These are phyloP conservation scores for Pycnomerus fuliginosus DNA, from an alignment of 2,888 invertebrate species.

Conservation along the genomic window DNA sequence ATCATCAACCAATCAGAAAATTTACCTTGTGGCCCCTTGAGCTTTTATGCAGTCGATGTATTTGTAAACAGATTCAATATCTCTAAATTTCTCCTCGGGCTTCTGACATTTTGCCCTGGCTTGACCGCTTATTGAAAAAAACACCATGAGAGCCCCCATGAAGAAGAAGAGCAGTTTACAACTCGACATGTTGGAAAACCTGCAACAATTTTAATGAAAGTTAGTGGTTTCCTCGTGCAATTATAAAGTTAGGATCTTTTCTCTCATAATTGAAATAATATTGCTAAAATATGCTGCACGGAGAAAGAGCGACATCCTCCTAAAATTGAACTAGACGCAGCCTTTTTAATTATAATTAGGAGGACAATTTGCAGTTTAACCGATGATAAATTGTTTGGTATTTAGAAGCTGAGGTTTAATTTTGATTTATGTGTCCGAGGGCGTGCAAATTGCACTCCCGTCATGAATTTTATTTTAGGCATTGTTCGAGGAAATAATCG, in stretches of 20 bases:
- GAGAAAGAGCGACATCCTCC: no score
- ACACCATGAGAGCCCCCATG: slow-evolving; percentile 4
- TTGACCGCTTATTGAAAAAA: slow-evolving; percentile 2
- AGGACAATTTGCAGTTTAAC: slow-evolving; percentile 14
- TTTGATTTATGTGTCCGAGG: slow-evolving; percentile 19
- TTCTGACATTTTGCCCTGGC: slow-evolving; percentile 4
- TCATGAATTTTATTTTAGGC: no score
- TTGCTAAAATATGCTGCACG: neutral
- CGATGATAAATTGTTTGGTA: slow-evolving; percentile 18
- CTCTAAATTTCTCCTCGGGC: slow-evolving; percentile 9
- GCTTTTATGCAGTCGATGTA: slow-evolving; percentile 14
- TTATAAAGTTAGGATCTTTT: no score
- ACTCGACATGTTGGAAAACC: neutral
- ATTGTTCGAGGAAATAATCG: no score
- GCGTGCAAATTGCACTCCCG: slow-evolving; percentile 15
- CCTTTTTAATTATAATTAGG: slow-evolving; percentile 13
- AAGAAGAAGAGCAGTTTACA: slow-evolving; percentile 8
- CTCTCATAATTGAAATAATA: no score
- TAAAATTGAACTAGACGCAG: slow-evolving; percentile 2
- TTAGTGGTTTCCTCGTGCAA: no score
- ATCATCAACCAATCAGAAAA: neutral
- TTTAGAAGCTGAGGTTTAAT: slow-evolving; percentile 17
- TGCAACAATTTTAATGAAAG: no score
- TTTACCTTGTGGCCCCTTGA: slow-evolving; percentile 16
- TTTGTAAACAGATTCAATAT: slow-evolving; percentile 5